Percentiles rank a stretch among this genome's conserved stretches.
phyloP scores from a whole-genome alignment of 2,113 vertebrate species.

The Mus musculus region DNA sequence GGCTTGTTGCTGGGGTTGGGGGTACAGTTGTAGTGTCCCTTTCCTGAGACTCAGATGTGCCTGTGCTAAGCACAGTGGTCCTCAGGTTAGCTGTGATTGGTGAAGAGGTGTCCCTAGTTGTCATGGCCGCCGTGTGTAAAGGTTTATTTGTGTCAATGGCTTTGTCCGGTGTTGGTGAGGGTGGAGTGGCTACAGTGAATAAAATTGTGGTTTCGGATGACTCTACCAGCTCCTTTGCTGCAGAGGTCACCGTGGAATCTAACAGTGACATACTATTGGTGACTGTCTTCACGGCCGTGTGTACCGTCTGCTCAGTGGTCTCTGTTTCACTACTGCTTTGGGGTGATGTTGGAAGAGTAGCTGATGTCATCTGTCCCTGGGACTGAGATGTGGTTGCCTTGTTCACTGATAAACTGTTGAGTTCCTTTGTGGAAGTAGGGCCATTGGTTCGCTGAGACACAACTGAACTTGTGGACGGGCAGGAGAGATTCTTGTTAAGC shows the following conservation, averaged over 20 bases:
- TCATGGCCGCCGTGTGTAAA: not conserved
- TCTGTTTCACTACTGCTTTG: not conserved
- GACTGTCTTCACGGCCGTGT: not conserved
- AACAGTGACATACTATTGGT: not conserved
- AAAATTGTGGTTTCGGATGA: not conserved
- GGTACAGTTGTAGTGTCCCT: not conserved
- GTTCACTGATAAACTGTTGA: not conserved
- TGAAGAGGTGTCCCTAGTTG: not conserved
- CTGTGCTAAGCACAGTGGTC: not conserved
- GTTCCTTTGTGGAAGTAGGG: fast-evolving
- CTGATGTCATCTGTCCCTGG: not conserved
- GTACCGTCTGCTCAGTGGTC: not conserved
- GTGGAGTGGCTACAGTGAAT: not conserved
- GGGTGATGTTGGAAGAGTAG: not conserved
- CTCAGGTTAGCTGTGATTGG: not conserved
- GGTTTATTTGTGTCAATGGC: not conserved
- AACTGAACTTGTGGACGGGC: not conserved
- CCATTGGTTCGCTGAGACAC: not conserved
- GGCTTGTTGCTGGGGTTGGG: not conserved
- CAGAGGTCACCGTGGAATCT: not conserved
- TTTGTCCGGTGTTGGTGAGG: not conserved
- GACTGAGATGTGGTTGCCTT: not conserved
- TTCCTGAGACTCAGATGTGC: not conserved
- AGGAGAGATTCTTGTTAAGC: not conserved
- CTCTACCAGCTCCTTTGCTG: not conserved